phyloP scores from a whole-genome alignment of 1,140 invertebrate species.

The Panagrolaimus sp. region DNA sequence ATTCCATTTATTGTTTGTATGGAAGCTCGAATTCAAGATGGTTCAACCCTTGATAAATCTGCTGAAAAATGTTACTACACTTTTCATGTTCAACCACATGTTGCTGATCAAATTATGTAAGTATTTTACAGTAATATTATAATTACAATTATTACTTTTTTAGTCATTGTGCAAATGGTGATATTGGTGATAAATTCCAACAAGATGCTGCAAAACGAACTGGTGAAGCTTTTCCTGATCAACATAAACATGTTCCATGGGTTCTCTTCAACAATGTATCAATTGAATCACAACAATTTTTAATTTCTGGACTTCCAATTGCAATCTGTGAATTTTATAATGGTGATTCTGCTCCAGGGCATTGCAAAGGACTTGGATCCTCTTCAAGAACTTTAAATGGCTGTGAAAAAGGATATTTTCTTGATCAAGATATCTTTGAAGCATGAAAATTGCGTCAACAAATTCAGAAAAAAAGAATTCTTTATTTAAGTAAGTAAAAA shows the following conservation, averaged over 20 bases:
- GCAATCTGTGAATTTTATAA: constrained; percentile 13
- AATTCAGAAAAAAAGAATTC: too few species aligned
- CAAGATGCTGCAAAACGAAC: constrained; percentile 19
- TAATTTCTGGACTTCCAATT: neutral
- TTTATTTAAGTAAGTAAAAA: too few species aligned
- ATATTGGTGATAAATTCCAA: constrained; percentile 20
- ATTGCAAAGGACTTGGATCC: too few species aligned
- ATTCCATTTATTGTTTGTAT: constrained; percentile 32
- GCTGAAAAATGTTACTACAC: constrained; percentile 23
- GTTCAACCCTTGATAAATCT: constrained; percentile 21
- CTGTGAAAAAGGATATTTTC: too few species aligned
- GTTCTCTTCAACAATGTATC: constrained; percentile 27
- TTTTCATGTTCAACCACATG: constrained; percentile 17
- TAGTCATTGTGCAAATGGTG: constrained; percentile 23
- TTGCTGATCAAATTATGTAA: constrained; percentile 23
- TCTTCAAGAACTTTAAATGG: too few species aligned
- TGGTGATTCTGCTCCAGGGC: neutral
- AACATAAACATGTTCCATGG: constrained; percentile 23
- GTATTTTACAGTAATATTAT: neutral
- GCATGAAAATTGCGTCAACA: too few species aligned
- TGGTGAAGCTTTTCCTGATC: constrained; percentile 17
- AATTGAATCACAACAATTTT: constrained; percentile 15
- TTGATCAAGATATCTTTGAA: too few species aligned
- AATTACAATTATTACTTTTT: neutral
- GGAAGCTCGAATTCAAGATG: constrained; percentile 14